Base-by-base conservation (phyloP, 2,888 invertebrate species). In the Blastobasis adustella region DNA sequence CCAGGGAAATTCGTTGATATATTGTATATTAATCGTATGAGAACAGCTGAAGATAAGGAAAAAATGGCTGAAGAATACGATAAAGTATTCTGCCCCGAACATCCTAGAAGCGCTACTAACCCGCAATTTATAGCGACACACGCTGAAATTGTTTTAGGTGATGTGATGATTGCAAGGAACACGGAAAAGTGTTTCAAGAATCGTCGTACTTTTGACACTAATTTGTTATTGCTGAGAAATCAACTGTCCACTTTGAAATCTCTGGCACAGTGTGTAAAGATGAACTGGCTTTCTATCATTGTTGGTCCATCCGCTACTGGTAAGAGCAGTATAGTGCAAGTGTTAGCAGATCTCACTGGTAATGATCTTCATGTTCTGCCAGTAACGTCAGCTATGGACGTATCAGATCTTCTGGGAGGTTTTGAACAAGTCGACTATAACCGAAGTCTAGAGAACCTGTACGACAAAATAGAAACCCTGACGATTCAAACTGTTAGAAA, bases 361-460 rank as follows among this genome's bases (percentile, higher is more conserved):
- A 92, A 92, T 61, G 90, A 91, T 54, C 86, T 98, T 46, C 91
- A 92, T 62, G 92, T 94, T 0, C 84, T 98, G 54, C 92, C 94
- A 8, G 94, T 98, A 49, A 97, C 96, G 65, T 94, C 96, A 39
- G 94, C 96, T 41, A 98, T 97, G 93, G 98, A 98, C 71, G 96
- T 98, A 0, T 95, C 95, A 0, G 98, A 98, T 74, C 92, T 98
- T 49, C 89, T 98, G 1, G 99, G 99, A 49, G 97, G 98, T 57
- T 99, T 98, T 82, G 99, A 99, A 89, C 99, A 99, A 93, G 89
- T 91, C 2, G 94, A 94, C 71, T 92, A 92, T 64, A 92, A 91
- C 57, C 89, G 93, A 62, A 94, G 94, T 71, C 85, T 96, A 46
- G 95, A 95, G 64, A 92, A 92, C 60, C 74, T 94, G 37, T 89